phyloP scores from a whole-genome alignment of 2,888 invertebrate genomes.

The Dyspetes luteomarginatus region DNA sequence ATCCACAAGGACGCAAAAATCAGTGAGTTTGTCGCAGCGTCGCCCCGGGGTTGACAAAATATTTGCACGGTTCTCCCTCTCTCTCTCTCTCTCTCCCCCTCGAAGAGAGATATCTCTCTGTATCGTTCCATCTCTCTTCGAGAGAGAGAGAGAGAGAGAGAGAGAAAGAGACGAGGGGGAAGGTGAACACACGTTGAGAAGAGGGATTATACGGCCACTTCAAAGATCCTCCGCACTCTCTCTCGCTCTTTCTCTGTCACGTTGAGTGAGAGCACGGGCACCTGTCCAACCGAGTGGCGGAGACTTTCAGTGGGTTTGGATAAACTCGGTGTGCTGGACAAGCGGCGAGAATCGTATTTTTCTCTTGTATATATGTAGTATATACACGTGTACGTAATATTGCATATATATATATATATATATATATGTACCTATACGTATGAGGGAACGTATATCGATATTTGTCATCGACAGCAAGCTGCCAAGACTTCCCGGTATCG shows the following conservation, averaged over 20 bases:
- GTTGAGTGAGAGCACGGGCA: conserved; percentile 55
- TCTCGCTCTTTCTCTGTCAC: conserved; percentile 18
- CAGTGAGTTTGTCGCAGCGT: conserved; percentile 52
- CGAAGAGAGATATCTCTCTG: no score
- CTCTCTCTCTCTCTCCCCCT: no score
- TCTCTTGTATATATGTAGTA: conserved; percentile 23
- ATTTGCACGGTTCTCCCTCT: conserved; percentile 68
- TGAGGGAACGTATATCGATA: conserved; percentile 58
- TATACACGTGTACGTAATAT: not conserved
- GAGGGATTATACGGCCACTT: conserved; percentile 68
- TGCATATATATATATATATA: not conserved
- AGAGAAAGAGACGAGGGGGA: conserved; percentile 32
- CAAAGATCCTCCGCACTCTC: conserved; percentile 64
- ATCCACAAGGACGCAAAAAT: conserved; percentile 58
- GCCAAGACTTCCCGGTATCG: conserved; percentile 63
- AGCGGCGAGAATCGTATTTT: conserved; percentile 46
- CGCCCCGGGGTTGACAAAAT: conserved; percentile 63
- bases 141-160: conserved; percentile 35
- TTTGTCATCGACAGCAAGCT: conserved; percentile 63
- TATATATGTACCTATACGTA: not conserved
- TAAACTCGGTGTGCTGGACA: conserved; percentile 65
- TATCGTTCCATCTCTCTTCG: no score
- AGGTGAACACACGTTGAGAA: conserved; percentile 22
- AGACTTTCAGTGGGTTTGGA: conserved; percentile 58
- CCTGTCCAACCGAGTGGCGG: conserved; percentile 68